Conservation (phyloP, 1,140 invertebrate species). For the Neelides sp. region DNA sequence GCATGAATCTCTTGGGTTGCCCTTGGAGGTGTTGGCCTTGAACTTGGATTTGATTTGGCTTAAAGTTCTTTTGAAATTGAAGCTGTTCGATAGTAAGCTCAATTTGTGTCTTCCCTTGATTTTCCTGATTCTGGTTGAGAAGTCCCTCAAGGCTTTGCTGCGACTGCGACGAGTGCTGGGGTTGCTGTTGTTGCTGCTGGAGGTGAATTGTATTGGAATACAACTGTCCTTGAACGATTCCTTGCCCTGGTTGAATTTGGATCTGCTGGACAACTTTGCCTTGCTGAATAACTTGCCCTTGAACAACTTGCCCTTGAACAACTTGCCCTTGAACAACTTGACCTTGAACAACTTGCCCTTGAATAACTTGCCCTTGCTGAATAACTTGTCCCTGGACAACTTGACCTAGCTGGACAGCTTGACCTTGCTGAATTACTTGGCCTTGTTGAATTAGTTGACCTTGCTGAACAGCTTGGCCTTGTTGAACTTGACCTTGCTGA, state of each 20-base stretch:
- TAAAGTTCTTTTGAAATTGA: no score
- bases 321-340: not conserved
- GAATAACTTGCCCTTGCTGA: not conserved
- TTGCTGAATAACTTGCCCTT: not conserved
- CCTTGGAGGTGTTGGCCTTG: no score
- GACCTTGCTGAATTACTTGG: constrained; percentile 4
- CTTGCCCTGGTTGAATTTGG: not conserved
- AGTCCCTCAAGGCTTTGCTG: no score
- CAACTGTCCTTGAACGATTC: not conserved
- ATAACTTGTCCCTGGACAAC: not conserved
- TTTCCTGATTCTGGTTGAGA: no score
- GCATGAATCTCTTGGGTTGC: no score
- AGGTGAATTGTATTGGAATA: no score
- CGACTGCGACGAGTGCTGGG: not conserved
- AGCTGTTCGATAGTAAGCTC: no score
- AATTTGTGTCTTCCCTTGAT: no score
- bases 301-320: not conserved
- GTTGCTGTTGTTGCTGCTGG: no score
- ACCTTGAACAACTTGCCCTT: not conserved
- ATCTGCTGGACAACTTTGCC: no score
- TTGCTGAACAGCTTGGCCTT: not conserved
- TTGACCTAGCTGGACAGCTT: constrained; percentile 1
- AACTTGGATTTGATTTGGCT: no score
- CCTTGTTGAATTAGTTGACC: constrained; percentile 1
- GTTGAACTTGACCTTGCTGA: not conserved